Evolutionary conservation across 2,113 vertebrate species (phyloP), one percentile per base, ranked within the genome.

Genomic region (Bujurquina vittata): DNA sequence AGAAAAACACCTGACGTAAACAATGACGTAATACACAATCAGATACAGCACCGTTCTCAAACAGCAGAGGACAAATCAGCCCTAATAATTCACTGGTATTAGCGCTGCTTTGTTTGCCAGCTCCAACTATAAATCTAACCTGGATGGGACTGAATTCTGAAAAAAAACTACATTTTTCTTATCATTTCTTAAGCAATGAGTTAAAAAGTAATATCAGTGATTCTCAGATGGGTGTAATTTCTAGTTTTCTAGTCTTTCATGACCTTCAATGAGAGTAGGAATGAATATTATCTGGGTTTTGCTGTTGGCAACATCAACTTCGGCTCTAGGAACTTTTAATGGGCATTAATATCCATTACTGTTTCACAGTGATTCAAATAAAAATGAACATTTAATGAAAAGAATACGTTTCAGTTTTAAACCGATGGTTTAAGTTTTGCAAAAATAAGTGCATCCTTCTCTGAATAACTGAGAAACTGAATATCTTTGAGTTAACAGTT

Each of bases 261-360:
- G 11, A 17, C 49, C 0, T 1, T 52, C 23, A 17, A 31, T 52
- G 17, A 52, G 49, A 49, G 65, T 52, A 29, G 31, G 23, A 69
- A 69, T 20, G 9, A 67, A 49, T 31, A 69, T 69, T 49, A 49
- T 46, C 11, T 46, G 43, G 40, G 40, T 46, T 46, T 67, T 22
- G 22, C 26, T 49, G 40, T 29, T 67, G 0, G 22, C 40, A 46
- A 18, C 63, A 67, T 18, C 46, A 49, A 11, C 63, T 0, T 4
- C 15, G 43, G 65, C 0, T 69, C 0, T 69, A 29, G 23, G 23
- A 49, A 20, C 65, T 10, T 49, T 23, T 49, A 18, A 69, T 0
- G 18, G 65, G 65, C 15, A 49, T 0, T 23, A 37, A 37, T 9
- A 1, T 69, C 65, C 18, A 1, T 49, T 29, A 69, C 26, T 18